phyloP scores from a whole-genome alignment of 1,140 invertebrate species.

The Cepaea nemoralis region DNA sequence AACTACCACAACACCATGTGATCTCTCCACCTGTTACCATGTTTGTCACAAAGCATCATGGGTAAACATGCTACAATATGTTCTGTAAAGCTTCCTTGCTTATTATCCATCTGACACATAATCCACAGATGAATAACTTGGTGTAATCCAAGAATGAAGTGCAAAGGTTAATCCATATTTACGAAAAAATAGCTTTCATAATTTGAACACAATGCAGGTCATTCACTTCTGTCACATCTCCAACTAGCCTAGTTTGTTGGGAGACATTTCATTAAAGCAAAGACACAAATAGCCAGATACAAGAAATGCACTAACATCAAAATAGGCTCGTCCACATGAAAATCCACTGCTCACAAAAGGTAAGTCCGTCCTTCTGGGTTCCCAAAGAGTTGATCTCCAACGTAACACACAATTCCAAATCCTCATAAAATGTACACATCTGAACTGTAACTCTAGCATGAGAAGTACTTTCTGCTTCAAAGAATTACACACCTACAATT shows the following conservation, averaged over 20 bases:
- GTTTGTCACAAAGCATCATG: not conserved
- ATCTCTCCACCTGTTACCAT: not conserved
- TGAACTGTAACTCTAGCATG: not conserved
- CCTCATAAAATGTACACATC: not conserved
- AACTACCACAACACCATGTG: not conserved
- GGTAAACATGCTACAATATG: not conserved
- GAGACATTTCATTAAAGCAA: not conserved
- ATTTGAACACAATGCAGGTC: not conserved
- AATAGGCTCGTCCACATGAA: not conserved
- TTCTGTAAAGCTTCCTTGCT: not conserved
- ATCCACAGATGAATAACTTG: not conserved
- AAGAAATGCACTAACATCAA: not conserved
- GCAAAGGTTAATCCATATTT: not conserved
- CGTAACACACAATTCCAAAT: not conserved
- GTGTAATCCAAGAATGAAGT: constrained; percentile 1
- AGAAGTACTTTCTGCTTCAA: not conserved
- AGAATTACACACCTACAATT: not conserved
- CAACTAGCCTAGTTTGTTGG: not conserved
- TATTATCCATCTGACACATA: not conserved
- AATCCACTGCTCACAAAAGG: not conserved
- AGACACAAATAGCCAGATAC: not conserved
- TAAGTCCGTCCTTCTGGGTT: not conserved
- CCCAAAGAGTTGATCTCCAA: not conserved
- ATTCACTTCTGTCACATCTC: not conserved
- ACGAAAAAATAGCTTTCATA: not conserved